These are phyloP conservation scores for Axea sp. DNA, from an alignment of 2,888 invertebrate genomes.

Conservation along the genomic window DNA sequence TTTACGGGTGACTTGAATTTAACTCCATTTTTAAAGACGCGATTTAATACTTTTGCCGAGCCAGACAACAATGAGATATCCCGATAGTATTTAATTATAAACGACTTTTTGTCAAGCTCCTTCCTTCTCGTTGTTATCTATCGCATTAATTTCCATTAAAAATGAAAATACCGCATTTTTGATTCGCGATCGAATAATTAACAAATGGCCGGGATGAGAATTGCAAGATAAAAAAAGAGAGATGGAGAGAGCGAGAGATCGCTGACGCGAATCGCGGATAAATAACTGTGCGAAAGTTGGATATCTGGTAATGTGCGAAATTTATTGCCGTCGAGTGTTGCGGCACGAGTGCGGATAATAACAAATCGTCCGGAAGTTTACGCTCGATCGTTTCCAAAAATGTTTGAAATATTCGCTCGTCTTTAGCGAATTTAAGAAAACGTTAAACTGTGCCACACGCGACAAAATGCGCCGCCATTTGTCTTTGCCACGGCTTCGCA, in stretches of 20 bases:
- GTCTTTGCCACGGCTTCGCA: slow-evolving; percentile 20
- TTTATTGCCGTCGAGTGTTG: slow-evolving; percentile 57
- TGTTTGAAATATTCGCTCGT: slow-evolving; percentile 57
- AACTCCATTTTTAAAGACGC: slow-evolving; percentile 60
- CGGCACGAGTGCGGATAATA: slow-evolving; percentile 65
- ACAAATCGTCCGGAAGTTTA: slow-evolving; percentile 76
- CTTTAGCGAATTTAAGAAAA: slow-evolving; percentile 45
- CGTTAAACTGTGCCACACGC: slow-evolving; percentile 28
- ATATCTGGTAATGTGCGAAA: slow-evolving; percentile 54
- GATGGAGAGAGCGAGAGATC: no score
- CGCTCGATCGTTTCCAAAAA: slow-evolving; percentile 65
- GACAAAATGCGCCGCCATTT: slow-evolving; percentile 37
- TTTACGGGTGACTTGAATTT: slow-evolving; percentile 57
- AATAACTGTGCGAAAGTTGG: slow-evolving; percentile 57
- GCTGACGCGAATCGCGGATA: slow-evolving; percentile 19
- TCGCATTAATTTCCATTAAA: slow-evolving; percentile 48
- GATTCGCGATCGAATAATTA: slow-evolving; percentile 43
- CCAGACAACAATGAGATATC: slow-evolving; percentile 50
- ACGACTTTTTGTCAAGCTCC: slow-evolving; percentile 35
- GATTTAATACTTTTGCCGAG: slow-evolving; percentile 53
- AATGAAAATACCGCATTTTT: slow-evolving; percentile 42
- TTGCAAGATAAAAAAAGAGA: neutral
- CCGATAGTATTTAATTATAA: slow-evolving; percentile 50
- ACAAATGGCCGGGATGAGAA: neutral
- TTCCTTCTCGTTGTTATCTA: slow-evolving; percentile 28